Percentiles rank a stretch among this genome's conserved stretches.
Evolutionary conservation across 2,888 invertebrate species (phyloP).

Genomic region (Pegoplata infirma): DNA sequence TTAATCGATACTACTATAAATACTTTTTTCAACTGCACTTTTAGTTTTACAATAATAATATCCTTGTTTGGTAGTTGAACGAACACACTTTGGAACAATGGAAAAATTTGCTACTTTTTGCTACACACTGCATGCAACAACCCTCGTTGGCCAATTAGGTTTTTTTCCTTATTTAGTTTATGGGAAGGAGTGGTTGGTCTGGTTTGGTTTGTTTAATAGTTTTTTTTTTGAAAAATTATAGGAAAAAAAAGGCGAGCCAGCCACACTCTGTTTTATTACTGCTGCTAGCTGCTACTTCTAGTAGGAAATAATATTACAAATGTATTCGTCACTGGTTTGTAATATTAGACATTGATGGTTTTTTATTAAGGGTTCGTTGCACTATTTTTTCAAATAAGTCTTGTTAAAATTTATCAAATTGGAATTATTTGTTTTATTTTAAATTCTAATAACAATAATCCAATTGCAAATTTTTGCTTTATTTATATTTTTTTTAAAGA

Average conservation of each 20-base stretch:
- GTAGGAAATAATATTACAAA: conserved; percentile 24
- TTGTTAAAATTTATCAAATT: conserved; percentile 15
- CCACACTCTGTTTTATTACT: conserved; percentile 32
- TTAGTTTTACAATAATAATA: conserved; percentile 10
- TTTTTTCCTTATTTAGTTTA: too few species aligned
- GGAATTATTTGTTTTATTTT: background rate
- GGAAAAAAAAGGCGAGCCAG: conserved; percentile 49
- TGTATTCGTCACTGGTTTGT: conserved; percentile 44
- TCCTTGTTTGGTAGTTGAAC: background rate
- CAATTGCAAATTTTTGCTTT: background rate
- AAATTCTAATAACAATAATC: background rate
- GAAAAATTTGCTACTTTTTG: background rate
- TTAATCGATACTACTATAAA: conserved; percentile 15
- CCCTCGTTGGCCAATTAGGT: conserved; percentile 36
- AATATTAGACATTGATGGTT: conserved; percentile 1
- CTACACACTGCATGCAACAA: conserved; percentile 28
- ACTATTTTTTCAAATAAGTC: conserved; percentile 39
- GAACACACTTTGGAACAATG: background rate
- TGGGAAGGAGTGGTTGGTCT: conserved; percentile 51
- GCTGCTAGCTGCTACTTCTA: too few species aligned
- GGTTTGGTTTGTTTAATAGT: conserved; percentile 15
- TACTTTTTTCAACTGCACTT: conserved; percentile 21
- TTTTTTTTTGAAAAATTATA: background rate
- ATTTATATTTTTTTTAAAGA: too few species aligned
- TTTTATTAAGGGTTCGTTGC: conserved; percentile 62